These are phyloP conservation scores for Platorchestia sp. DNA, from an alignment of 1,140 invertebrate genomes.

Conservation along the genomic window DNA sequence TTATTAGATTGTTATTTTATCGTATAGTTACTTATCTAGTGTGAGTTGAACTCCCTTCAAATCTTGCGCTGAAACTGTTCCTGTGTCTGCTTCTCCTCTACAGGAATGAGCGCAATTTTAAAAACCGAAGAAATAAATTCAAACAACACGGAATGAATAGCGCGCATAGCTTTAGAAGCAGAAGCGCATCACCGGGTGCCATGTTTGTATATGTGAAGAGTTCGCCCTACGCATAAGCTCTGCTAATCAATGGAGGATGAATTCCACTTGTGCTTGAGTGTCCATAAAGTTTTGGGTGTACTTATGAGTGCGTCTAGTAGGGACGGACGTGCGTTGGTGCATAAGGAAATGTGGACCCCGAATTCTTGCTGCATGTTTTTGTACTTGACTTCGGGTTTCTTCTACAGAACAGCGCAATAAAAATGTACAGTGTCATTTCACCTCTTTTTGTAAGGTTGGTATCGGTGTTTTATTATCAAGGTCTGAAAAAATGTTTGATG, in stretches of 20 bases:
- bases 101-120: neutral
- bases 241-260: neutral
- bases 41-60: no score
- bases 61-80: no score
- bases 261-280: neutral
- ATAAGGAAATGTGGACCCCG: neutral
- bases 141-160: neutral
- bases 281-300: neutral
- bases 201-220: neutral
- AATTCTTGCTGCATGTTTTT: neutral
- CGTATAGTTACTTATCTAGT: no score
- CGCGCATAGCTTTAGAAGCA: neutral
- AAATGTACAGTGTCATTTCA: no score
- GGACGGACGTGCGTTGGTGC: neutral
- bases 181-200: neutral
- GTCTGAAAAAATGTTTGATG: no score
- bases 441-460: no score
- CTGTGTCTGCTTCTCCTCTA: neutral
- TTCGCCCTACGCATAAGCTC: neutral
- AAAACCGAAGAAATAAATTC: neutral
- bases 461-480: no score
- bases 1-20: no score
- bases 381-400: neutral
- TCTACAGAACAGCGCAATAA: no score
- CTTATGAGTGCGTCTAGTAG: neutral